phyloP scores from a whole-genome alignment of 2,113 vertebrate genomes.

The Hystrix cristata region DNA sequence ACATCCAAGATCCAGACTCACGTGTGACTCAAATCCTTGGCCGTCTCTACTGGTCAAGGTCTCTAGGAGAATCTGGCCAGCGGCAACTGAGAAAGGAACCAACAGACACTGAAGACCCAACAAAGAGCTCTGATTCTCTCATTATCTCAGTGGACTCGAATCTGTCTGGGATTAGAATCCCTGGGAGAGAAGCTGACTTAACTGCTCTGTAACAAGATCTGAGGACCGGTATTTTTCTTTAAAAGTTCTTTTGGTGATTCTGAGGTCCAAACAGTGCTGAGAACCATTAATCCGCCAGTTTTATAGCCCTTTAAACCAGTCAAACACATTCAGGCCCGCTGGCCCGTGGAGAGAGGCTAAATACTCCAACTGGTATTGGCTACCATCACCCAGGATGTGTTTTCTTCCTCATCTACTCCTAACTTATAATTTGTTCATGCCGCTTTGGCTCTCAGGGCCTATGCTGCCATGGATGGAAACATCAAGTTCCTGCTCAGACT shows the following conservation, averaged over 20 bases:
- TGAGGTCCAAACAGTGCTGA: background rate
- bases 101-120: background rate
- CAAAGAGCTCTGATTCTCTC: background rate
- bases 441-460: background rate
- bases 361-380: background rate
- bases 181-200: background rate
- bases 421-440: background rate
- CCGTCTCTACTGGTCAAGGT: background rate
- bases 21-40: background rate
- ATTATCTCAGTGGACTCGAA: background rate
- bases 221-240: background rate
- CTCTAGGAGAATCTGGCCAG: background rate
- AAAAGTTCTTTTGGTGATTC: background rate
- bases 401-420: background rate
- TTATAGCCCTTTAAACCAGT: background rate
- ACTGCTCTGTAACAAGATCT: background rate
- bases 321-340: no score
- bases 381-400: background rate
- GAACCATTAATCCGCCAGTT: background rate
- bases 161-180: background rate
- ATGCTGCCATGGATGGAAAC: background rate
- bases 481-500: background rate
- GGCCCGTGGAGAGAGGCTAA: background rate
- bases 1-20: background rate
- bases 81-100: background rate